Evolutionary conservation across 2,888 invertebrate genomes (phyloP), one percentile per base, ranked within the genome.

Genomic region (Diogma glabrata): DNA sequence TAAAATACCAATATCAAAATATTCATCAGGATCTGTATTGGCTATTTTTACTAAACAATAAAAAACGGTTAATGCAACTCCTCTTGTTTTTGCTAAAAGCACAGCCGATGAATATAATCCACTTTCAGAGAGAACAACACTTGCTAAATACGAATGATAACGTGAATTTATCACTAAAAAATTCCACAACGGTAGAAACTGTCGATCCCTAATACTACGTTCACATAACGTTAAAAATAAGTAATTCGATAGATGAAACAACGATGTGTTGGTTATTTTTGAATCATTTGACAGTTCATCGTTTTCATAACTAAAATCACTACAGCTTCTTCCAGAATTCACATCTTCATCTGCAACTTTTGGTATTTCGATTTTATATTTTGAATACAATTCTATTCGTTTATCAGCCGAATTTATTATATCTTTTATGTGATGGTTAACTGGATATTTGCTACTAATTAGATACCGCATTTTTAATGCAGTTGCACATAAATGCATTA

Each of bases 131-230:
- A 70, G 55, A 6, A 70, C 69, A 58, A 70, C 69, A 56, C 70
- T 69, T 2, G 70, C 68, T 68, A 70, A 69, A 51, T 69, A 70
- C 10, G 69, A 69, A 53, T 70, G 70, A 53, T 68, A 70, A 57
- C 70, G 69, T 43, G 61, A 61, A 53, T 70, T 70, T 3, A 61
- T 64, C 3, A 66, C 64, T 55, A 70, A 57, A 52, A 69, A 70
- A 58, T 70, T 70, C 69, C 70, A 70, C 28, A 70, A 52, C 2
- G 69, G 67, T 53, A 69, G 54, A 58, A 69, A 67, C 47, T 69
- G 67, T 49, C 68, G 69, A 52, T 70, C 70, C 47, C 64, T 66
- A 12, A 70, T 68, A 1, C 68, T 64, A 49, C 64, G 64, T 53
- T 70, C 70, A 9, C 67, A 67, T 40, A 70, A 54, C 3, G 70